phyloP scores from a whole-genome alignment of 2,797 vertebrate genomes.

The Propithecus perrieri region DNA sequence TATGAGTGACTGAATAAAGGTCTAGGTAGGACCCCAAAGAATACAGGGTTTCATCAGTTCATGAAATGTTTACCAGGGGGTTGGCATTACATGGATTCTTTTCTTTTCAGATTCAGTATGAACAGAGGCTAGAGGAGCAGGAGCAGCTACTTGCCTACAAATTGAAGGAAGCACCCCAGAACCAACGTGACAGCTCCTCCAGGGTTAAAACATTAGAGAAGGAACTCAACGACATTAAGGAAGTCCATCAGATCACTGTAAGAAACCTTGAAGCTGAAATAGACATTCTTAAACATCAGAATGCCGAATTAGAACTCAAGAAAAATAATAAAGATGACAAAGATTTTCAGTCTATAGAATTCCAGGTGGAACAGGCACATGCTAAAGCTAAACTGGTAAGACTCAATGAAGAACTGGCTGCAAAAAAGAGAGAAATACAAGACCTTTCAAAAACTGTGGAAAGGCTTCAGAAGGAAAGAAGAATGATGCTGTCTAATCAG shows the following conservation, averaged over 20 bases:
- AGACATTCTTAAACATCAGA: constrained; percentile 87
- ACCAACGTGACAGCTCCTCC: constrained; percentile 56
- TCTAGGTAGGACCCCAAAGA: background rate
- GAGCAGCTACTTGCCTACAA: constrained; percentile 88
- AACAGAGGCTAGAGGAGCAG: constrained; percentile 91
- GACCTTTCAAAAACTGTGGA: constrained; percentile 93
- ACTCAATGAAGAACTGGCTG: constrained; percentile 90
- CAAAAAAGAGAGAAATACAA: constrained; percentile 91
- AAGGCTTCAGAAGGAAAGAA: constrained; percentile 92
- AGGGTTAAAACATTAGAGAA: constrained; percentile 81
- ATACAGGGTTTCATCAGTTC: background rate
- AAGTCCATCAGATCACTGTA: constrained; percentile 83
- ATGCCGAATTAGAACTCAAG: constrained; percentile 82
- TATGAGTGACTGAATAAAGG: background rate
- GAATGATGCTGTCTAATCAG: constrained; percentile 85
- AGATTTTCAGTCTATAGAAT: constrained; percentile 76
- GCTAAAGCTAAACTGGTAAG: constrained; percentile 86
- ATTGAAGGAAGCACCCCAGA: constrained; percentile 73
- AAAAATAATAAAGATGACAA: constrained; percentile 75
- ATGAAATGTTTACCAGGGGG: background rate
- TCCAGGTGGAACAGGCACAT: constrained; percentile 86
- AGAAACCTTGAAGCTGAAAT: constrained; percentile 88
- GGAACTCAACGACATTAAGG: constrained; percentile 85
- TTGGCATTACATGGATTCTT: constrained; percentile 42
- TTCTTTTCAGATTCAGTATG: constrained; percentile 91